Evolutionary conservation across 30 jellyfish, hydroid and myxozoan species (phyloP), one percentile per base, ranked within the genome.

Genomic region (Turritopsis dohrnii): DNA sequence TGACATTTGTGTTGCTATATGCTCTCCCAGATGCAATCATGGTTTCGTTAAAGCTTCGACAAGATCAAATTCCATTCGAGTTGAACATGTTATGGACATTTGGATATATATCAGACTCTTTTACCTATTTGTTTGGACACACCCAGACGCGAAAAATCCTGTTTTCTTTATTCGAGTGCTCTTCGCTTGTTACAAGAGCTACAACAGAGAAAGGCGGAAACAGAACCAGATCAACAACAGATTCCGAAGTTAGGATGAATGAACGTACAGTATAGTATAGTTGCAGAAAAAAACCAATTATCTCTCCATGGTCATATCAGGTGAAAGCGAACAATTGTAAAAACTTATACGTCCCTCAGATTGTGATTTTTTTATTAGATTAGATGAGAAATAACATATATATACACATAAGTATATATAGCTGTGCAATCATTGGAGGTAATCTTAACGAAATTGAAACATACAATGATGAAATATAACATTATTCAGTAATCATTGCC

Each of bases 401-500:
- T n/a, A n/a, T n/a, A n/a, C n/a, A n/a, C n/a, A n/a, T n/a, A n/a
- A n/a, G n/a, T n/a, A n/a, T n/a, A n/a, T n/a, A n/a, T n/a, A n/a
- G n/a, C n/a, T n/a, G n/a, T n/a, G n/a, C n/a, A n/a, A n/a, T n/a
- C n/a, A n/a, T n/a, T n/a, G n/a, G n/a, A n/a, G n/a, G n/a, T n/a
- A n/a, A n/a, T n/a, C n/a, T n/a, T n/a, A n/a, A n/a, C n/a, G n/a
- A n/a, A n/a, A n/a, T n/a, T n/a, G n/a, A n/a, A n/a, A n/a, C n/a
- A n/a, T n/a, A n/a, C n/a, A n/a, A n/a, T n/a, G 19, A 8, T n/a
- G 77, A 16, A n/a, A n/a, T 23, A 1, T 54, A 17, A 21, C 87
- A 87, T 18, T 54, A 81, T 31, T 16, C 25, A 21, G 28, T 81
- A 7, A 25, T 81, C 29, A 16, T 81, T 19, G 85, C 65, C 28